Conservation (phyloP, 37 sponge, comb jelly and placozoan species). For the Chondrilla cf. caribensis region DNA sequence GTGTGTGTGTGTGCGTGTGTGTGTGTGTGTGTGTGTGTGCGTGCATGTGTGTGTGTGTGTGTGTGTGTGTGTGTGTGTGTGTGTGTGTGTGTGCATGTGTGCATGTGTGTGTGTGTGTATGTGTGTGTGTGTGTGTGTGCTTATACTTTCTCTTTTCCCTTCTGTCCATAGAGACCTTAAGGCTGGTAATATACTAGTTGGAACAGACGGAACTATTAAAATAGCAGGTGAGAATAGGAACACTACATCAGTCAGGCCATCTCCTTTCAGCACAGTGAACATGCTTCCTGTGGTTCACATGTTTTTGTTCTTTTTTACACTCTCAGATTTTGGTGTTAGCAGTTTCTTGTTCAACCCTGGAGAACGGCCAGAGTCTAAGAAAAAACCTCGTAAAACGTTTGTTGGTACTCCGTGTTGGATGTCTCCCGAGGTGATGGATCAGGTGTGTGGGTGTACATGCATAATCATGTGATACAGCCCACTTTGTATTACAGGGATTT, state of each 20-base stretch:
- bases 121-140: conserved; percentile 3
- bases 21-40: conserved; percentile 34
- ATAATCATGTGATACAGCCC: background rate
- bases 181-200: conserved; percentile 94
- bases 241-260: too few relatives aligned
- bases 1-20: conserved; percentile 26
- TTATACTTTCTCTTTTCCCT: background rate
- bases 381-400: conserved; percentile 81
- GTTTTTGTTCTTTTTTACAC: background rate
- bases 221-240: conserved; percentile 69
- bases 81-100: background rate
- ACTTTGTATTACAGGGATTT: background rate
- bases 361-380: conserved; percentile 48
- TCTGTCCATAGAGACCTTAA: conserved; percentile 73
- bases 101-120: conserved; percentile 22
- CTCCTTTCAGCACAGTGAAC: too few relatives aligned
- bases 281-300: too few relatives aligned
- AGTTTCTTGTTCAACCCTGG: conserved; percentile 67
- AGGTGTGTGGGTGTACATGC: conserved; percentile 38
- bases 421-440: conserved; percentile 98
- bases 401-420: conserved; percentile 99
- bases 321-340: conserved; percentile 95
- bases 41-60: background rate
- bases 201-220: conserved; percentile 84
- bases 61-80: conserved; percentile 2